A percentile compares a stretch with the other conserved stretches of the same genome.
These are phyloP conservation scores for Morpho deidamia DNA, from an alignment of 2,888 invertebrate species.

Conservation along the genomic window DNA sequence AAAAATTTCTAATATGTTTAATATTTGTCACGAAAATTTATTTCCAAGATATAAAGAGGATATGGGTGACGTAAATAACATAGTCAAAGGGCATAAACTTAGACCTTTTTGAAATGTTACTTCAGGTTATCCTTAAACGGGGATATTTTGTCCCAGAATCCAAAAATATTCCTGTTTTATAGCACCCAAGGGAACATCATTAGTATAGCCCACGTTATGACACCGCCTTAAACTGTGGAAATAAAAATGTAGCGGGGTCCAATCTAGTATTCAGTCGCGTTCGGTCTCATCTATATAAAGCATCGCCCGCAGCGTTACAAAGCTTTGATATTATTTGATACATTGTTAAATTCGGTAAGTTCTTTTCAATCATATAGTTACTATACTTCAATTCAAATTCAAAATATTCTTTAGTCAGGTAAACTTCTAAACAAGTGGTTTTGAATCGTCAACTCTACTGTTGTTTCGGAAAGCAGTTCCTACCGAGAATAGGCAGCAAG, in stretches of 20 bases:
- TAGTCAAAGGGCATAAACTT: too few relatives aligned
- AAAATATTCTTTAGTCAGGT: too few relatives aligned
- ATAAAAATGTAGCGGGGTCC: conserved; percentile 10
- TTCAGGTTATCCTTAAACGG: too few relatives aligned
- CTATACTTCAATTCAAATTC: not conserved
- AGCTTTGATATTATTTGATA: not conserved
- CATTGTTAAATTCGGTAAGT: not conserved
- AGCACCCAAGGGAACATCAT: not conserved
- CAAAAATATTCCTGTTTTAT: too few relatives aligned
- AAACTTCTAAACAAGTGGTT: too few relatives aligned
- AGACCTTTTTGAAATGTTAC: too few relatives aligned
- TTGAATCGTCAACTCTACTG: too few relatives aligned
- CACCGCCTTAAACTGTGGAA: not conserved
- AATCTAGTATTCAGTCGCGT: conserved; percentile 13
- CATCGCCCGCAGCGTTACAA: not conserved
- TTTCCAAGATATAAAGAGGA: not conserved
- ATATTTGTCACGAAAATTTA: too few relatives aligned
- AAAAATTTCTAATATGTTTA: too few relatives aligned
- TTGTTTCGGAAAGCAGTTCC: too few relatives aligned
- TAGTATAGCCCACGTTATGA: not conserved
- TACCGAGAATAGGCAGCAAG: too few relatives aligned
- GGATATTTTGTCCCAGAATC: too few relatives aligned
- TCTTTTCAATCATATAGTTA: not conserved
- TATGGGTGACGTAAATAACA: not conserved
- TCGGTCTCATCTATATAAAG: not conserved